Evolutionary conservation across 1,140 invertebrate species (phyloP).

Genomic region (Pemphigus obesinymphae): DNA sequence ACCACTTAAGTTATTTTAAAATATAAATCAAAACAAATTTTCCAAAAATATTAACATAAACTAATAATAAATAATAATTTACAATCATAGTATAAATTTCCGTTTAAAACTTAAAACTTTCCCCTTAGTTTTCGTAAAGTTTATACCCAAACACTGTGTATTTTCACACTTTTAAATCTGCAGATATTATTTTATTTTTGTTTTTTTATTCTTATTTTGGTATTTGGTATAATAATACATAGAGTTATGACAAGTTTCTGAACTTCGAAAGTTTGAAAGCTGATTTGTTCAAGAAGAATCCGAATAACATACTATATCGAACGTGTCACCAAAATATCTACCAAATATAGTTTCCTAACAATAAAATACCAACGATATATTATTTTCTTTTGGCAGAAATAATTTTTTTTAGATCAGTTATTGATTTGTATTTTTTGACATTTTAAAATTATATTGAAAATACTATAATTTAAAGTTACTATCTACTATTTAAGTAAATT

Average conservation of each 20-base stretch:
- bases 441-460: too few relatives aligned
- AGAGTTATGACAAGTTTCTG: not conserved
- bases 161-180: constrained; percentile 12
- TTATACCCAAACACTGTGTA: not conserved
- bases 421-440: too few relatives aligned
- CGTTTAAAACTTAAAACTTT: not conserved
- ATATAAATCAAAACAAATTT: not conserved
- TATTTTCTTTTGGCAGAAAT: too few relatives aligned
- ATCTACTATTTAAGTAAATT: too few relatives aligned
- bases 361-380: too few relatives aligned
- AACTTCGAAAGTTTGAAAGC: not conserved
- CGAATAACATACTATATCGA: not conserved
- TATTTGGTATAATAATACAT: not conserved
- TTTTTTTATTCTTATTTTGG: too few relatives aligned
- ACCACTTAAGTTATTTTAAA: not conserved
- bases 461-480: too few relatives aligned
- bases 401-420: too few relatives aligned
- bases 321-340: not conserved
- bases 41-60: not conserved
- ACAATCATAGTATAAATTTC: not conserved
- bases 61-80: constrained; percentile 20
- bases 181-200: not conserved
- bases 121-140: not conserved
- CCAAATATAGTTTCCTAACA: too few relatives aligned
- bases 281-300: not conserved